phyloP scores from a whole-genome alignment of 2,113 vertebrate species.

The Sylvilagus bachmani region DNA sequence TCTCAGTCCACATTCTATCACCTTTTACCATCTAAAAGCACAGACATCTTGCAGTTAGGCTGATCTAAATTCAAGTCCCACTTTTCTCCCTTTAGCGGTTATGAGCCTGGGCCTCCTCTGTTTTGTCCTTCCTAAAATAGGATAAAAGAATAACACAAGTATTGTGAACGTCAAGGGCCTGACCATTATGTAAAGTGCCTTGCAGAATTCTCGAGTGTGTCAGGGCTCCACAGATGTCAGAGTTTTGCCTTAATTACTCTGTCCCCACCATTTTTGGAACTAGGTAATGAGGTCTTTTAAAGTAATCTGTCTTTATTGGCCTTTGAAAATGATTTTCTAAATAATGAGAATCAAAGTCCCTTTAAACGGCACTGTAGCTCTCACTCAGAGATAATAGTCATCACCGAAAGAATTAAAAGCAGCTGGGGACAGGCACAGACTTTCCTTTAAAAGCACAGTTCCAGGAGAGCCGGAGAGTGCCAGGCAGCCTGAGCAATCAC shows the following conservation, averaged over 20 bases:
- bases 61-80: not conserved
- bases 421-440: not conserved
- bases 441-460: conserved; percentile 39
- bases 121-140: conserved; percentile 30
- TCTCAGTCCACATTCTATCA: not conserved
- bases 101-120: not conserved
- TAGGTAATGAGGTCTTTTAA: not conserved
- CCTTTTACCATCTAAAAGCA: not conserved
- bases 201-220: not conserved
- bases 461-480: not conserved
- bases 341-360: conserved; percentile 1
- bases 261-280: not conserved
- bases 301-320: not conserved
- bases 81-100: not conserved
- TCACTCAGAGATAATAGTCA: not conserved
- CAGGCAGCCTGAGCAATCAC: not conserved
- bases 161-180: not conserved
- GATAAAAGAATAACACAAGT: not conserved
- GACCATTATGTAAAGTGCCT: not conserved
- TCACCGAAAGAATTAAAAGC: conserved; percentile 48
- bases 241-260: not conserved
- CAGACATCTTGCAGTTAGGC: not conserved
- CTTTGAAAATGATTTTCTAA: conserved; percentile 38
- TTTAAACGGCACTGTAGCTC: not conserved
- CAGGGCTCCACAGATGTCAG: not conserved